Evolutionary conservation across 2,113 vertebrate genomes (phyloP).

Genomic region (Tragelaphus buxtoni): DNA sequence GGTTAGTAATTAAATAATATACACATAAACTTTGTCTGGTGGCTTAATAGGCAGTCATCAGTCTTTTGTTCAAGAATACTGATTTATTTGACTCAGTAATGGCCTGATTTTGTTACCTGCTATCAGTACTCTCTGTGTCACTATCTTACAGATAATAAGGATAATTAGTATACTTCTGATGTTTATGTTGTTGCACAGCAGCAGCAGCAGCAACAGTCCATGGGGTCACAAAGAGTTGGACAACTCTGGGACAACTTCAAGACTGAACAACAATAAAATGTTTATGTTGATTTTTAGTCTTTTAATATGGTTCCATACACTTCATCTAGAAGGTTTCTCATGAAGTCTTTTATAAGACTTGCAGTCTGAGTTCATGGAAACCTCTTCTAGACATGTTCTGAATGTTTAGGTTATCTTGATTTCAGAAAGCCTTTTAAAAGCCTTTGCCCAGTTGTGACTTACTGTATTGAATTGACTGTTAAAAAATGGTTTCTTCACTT

Average conservation of each 20-base stretch:
- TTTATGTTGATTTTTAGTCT: neutral
- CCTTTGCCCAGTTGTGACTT: neutral
- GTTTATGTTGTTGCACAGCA: neutral
- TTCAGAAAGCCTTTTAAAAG: neutral
- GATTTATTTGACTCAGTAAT: constrained; percentile 37
- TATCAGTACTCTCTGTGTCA: neutral
- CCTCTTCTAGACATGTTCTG: neutral
- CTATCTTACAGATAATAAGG: neutral
- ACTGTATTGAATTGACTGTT: neutral
- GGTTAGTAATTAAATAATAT: constrained; percentile 79
- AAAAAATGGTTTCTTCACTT: neutral
- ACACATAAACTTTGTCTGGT: constrained; percentile 47
- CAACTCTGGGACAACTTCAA: neutral
- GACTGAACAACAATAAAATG: neutral
- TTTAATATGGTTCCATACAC: neutral
- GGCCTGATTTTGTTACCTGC: neutral
- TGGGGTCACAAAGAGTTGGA: neutral
- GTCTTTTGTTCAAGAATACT: neutral
- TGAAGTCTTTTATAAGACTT: neutral
- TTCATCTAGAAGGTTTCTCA: neutral
- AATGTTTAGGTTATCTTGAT: constrained; percentile 3
- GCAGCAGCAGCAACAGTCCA: neutral
- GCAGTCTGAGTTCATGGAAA: neutral
- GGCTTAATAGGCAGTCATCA: constrained; percentile 51
- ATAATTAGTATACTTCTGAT: neutral